Evolutionary conservation across 2,888 invertebrate genomes (phyloP), one percentile per base, ranked within the genome.

Genomic region (Athetis lepigone): DNA sequence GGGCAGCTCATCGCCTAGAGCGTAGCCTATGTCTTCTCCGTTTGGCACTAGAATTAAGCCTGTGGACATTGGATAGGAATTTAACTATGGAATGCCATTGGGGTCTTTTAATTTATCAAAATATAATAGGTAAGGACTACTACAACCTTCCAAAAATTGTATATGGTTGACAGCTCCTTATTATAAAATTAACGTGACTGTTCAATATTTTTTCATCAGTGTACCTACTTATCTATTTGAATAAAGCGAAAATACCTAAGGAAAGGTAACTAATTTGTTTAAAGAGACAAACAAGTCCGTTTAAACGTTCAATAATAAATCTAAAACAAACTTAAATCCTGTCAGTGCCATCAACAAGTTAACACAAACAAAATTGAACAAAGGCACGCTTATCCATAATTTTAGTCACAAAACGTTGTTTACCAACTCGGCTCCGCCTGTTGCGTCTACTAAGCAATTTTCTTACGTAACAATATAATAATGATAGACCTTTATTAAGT

Each of bases 1-100:
- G 67, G 94, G 88, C 56, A 88, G 67, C 47, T 95, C 95, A 88
- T 98, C 99, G 0, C 99, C 99, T 61, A 98, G 93, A 2, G 96
- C 93, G 81, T 97, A 97, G 0, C 99, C 99, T 77, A 99, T 93
- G 51, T 95, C 92, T 92, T 98, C 98, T 1, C 99, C 99, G 85
- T 99, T 99, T 1, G 99, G 99, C 0, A 99, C 98, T 65, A 99
- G 92, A 52, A 98, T 94, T 63, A 99, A 94, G 45, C 99, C 98
- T 98, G 83, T 2, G 46, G 47, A 63, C 19, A 25, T 27, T 16
- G 8, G 4, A 27, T 45, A 43, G 4, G 19, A 19, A 13, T 19
- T 6, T 2, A 40, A 21, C 9, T 29, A 29, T 29, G 29, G 29
- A 2, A 3, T 29, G 11, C 2, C 29, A 29, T 1, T 2, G 3